These are phyloP conservation scores for Emydura subglobosa DNA, from an alignment of 2,113 vertebrate genomes.

Conservation along the genomic window DNA sequence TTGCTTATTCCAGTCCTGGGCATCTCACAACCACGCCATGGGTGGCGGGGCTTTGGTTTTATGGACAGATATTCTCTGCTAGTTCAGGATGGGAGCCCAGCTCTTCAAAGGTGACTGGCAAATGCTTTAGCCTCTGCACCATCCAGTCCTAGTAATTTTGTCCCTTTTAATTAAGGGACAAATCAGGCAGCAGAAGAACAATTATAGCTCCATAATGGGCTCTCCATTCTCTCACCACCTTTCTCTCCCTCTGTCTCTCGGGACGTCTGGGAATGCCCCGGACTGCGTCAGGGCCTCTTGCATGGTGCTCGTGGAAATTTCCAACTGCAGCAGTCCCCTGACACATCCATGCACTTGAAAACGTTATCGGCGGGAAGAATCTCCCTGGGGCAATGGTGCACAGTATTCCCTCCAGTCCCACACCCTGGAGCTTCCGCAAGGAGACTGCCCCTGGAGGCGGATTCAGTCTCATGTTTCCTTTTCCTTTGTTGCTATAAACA, in stretches of 20 bases:
- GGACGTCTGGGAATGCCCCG: too few species aligned
- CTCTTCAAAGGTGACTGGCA: slow-evolving; percentile 4
- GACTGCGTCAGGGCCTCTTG: not conserved
- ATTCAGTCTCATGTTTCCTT: not conserved
- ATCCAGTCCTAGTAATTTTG: not conserved
- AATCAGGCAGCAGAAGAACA: not conserved
- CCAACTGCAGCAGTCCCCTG: not conserved
- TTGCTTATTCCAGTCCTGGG: not conserved
- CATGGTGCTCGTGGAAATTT: not conserved
- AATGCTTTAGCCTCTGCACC: not conserved
- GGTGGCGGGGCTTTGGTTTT: not conserved
- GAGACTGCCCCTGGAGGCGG: not conserved
- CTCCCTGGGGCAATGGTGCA: not conserved
- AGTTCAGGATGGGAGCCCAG: not conserved
- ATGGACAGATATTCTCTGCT: not conserved
- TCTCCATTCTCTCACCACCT: not conserved
- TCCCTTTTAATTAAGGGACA: not conserved
- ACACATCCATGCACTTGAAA: not conserved
- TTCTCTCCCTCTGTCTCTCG: not conserved
- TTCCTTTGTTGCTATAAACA: not conserved
- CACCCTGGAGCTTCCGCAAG: not conserved
- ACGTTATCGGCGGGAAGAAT: rapidly evolving
- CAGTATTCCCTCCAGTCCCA: not conserved
- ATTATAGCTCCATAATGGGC: not conserved
- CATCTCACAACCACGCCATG: not conserved